These are phyloP conservation scores for Eupithecia tripunctaria DNA, from an alignment of 2,888 invertebrate genomes.

Conservation along the genomic window DNA sequence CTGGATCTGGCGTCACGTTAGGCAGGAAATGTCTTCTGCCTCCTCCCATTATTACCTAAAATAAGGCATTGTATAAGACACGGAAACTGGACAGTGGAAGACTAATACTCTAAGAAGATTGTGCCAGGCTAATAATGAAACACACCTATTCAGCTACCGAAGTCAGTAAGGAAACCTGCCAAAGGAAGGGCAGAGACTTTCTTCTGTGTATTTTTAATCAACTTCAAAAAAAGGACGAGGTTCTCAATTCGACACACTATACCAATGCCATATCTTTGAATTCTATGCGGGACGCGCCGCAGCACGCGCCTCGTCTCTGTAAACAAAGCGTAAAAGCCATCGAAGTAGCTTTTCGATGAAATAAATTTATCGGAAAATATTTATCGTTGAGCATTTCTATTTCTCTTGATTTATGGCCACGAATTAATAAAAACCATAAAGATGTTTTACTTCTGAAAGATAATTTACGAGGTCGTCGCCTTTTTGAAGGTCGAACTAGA, in stretches of 20 bases:
- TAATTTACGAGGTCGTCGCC: slow-evolving; percentile 17
- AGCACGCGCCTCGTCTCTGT: too few relatives aligned
- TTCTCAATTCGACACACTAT: too few relatives aligned
- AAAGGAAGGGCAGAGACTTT: too few relatives aligned
- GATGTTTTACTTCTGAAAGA: slow-evolving; percentile 7
- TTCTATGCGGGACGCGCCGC: too few relatives aligned
- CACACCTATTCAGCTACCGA: too few relatives aligned
- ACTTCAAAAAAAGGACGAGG: too few relatives aligned
- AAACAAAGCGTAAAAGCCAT: background rate
- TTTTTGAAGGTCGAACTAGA: background rate
- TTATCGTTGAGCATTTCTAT: slow-evolving; percentile 13
- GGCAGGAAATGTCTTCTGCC: slow-evolving; percentile 91
- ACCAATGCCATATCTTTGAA: too few relatives aligned
- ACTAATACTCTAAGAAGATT: too few relatives aligned
- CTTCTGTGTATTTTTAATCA: too few relatives aligned
- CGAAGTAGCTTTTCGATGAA: slow-evolving; percentile 3
- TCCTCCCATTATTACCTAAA: slow-evolving; percentile 90
- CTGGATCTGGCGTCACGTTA: slow-evolving; percentile 88
- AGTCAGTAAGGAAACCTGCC: too few relatives aligned
- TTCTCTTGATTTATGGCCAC: slow-evolving; percentile 5
- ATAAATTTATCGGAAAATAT: slow-evolving; percentile 15
- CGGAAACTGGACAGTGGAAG: too few relatives aligned
- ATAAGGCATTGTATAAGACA: background rate
- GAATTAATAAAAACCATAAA: slow-evolving; percentile 16
- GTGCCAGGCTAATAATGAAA: too few relatives aligned